Evolutionary conservation across 2,797 vertebrate species (phyloP).

Genomic region (Urocyon cinereoargenteus): DNA sequence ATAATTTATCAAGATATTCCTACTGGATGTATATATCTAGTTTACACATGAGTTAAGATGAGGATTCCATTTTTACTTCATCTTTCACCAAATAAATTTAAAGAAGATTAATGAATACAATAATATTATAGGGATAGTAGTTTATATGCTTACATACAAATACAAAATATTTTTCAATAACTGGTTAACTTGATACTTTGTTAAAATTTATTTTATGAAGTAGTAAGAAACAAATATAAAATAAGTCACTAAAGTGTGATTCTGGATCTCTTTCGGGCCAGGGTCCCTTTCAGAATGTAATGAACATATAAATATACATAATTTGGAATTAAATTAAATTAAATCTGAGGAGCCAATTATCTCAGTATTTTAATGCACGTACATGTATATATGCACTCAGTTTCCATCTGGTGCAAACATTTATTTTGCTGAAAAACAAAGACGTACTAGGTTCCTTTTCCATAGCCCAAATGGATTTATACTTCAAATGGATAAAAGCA

Average conservation of each 20-base stretch:
- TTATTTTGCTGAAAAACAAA: slow-evolving; percentile 3
- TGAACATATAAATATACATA: background rate
- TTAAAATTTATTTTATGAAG: slow-evolving; percentile 38
- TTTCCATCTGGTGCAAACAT: background rate
- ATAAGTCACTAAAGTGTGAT: background rate
- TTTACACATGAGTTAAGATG: background rate
- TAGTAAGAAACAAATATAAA: slow-evolving; percentile 2
- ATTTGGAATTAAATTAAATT: background rate
- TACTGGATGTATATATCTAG: background rate
- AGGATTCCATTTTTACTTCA: background rate
- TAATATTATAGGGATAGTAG: background rate
- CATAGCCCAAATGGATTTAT: background rate
- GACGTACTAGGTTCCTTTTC: background rate
- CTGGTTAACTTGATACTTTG: background rate
- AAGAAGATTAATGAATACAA: background rate
- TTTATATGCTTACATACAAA: background rate
- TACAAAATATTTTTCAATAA: background rate
- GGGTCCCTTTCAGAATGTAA: background rate
- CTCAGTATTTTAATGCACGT: background rate
- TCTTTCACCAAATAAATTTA: background rate
- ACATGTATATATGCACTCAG: background rate
- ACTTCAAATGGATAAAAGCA: background rate
- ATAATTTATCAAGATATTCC: background rate
- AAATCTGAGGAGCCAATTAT: background rate
- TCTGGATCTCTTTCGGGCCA: background rate